Evolutionary conservation across 1,140 invertebrate genomes (phyloP).

Genomic region (Drosophila pallidifrons): DNA sequence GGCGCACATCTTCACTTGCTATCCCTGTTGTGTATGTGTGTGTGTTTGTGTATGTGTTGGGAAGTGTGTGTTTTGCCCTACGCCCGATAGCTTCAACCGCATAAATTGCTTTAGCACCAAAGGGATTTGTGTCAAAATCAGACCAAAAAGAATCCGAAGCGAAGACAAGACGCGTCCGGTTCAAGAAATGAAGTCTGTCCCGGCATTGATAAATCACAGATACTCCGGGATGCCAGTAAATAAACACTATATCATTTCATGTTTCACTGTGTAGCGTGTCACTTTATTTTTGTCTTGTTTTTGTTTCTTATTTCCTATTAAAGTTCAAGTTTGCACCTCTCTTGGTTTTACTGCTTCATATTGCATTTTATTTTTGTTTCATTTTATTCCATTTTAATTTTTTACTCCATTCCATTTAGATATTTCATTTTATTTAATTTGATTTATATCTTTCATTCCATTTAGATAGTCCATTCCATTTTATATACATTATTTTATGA

Average conservation of each 20-base stretch:
- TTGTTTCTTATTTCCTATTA: too few relatives aligned
- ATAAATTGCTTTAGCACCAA: slow-evolving; percentile 83
- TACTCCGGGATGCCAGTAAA: slow-evolving; percentile 13
- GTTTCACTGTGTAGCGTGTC: not conserved
- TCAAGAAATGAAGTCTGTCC: slow-evolving; percentile 21
- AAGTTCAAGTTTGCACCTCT: too few relatives aligned
- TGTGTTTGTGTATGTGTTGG: slow-evolving; percentile 29
- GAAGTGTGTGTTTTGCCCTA: slow-evolving; percentile 27
- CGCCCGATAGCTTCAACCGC: slow-evolving; percentile 60
- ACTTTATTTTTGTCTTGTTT: too few relatives aligned
- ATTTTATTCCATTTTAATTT: too few relatives aligned
- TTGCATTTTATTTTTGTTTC: too few relatives aligned
- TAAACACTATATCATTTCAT: not conserved
- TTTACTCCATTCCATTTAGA: too few relatives aligned
- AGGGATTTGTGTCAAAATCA: slow-evolving; percentile 81
- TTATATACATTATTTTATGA: too few relatives aligned
- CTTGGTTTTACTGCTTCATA: too few relatives aligned
- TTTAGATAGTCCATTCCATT: too few relatives aligned
- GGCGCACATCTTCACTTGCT: slow-evolving; percentile 52
- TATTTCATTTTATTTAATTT: too few relatives aligned
- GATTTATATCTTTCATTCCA: too few relatives aligned
- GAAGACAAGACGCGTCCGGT: slow-evolving; percentile 60
- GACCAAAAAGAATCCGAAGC: slow-evolving; percentile 64
- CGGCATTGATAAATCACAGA: slow-evolving; percentile 31
- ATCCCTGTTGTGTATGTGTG: slow-evolving; percentile 34